Percentiles rank a stretch among this genome's conserved stretches.
phyloP scores from a whole-genome alignment of 2,888 invertebrate genomes.

The Epinotia ramella region DNA sequence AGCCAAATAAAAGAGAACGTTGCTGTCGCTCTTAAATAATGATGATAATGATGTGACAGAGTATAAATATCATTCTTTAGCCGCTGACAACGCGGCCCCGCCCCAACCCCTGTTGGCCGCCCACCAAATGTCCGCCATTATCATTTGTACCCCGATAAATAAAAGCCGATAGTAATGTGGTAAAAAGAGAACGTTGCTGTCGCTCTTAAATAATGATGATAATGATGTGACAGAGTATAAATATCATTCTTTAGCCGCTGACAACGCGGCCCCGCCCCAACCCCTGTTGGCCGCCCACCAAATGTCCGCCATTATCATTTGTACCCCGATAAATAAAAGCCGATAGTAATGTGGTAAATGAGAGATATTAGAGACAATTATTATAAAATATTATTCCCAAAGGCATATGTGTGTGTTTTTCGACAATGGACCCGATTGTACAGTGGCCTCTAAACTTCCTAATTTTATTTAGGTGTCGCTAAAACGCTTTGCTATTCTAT shows the following conservation, averaged over 20 bases:
- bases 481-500: too few species aligned
- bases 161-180: conserved; percentile 21
- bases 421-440: too few species aligned
- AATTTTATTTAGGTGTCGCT: too few species aligned
- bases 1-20: too few species aligned
- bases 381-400: neutral
- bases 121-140: conserved; percentile 26
- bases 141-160: conserved; percentile 33
- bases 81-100: neutral
- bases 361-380: conserved; percentile 20
- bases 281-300: conserved; percentile 17
- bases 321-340: conserved; percentile 27
- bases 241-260: neutral
- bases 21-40: too few species aligned
- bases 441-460: too few species aligned
- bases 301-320: conserved; percentile 29
- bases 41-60: neutral
- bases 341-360: conserved; percentile 22
- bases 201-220: too few species aligned
- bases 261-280: neutral
- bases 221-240: neutral
- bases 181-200: too few species aligned
- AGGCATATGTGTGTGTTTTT: conserved; percentile 10
- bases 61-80: neutral
- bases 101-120: conserved; percentile 6